Conservation (phyloP, 1,140 invertebrate genomes). For the Mactra quadrangularis region DNA sequence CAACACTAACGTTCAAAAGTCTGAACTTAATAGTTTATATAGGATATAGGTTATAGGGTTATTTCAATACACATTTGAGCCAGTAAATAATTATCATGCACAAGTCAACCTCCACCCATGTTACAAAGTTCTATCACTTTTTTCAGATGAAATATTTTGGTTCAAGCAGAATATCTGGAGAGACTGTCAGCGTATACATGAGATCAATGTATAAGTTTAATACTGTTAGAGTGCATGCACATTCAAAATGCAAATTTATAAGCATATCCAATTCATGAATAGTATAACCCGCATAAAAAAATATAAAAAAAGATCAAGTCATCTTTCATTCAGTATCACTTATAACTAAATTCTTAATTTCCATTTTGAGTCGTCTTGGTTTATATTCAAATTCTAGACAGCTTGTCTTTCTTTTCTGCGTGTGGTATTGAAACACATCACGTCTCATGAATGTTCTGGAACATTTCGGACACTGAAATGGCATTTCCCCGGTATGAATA, state of each 20-base stretch:
- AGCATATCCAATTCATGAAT: not conserved
- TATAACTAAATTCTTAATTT: not conserved
- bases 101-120: no score
- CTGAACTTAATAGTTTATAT: not conserved
- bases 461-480: slow-evolving; percentile 50
- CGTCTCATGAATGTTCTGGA: slow-evolving; percentile 22
- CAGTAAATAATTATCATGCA: not conserved
- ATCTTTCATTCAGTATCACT: not conserved
- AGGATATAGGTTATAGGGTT: not conserved
- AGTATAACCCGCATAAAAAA: not conserved
- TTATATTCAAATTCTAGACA: not conserved
- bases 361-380: not conserved
- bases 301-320: slow-evolving; percentile 14
- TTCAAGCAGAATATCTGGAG: not conserved
- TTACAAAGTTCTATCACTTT: not conserved
- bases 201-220: not conserved
- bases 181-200: no score
- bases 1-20: not conserved
- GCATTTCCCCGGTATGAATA: slow-evolving; percentile 50
- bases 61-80: not conserved
- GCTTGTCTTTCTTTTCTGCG: slow-evolving; percentile 43
- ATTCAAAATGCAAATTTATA: not conserved
- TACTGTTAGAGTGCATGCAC: not conserved
- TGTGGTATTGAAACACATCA: slow-evolving; percentile 53
- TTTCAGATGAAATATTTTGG: not conserved